Evolutionary conservation across 2,113 vertebrate genomes (phyloP).

Genomic region (Halcyon malimbica): DNA sequence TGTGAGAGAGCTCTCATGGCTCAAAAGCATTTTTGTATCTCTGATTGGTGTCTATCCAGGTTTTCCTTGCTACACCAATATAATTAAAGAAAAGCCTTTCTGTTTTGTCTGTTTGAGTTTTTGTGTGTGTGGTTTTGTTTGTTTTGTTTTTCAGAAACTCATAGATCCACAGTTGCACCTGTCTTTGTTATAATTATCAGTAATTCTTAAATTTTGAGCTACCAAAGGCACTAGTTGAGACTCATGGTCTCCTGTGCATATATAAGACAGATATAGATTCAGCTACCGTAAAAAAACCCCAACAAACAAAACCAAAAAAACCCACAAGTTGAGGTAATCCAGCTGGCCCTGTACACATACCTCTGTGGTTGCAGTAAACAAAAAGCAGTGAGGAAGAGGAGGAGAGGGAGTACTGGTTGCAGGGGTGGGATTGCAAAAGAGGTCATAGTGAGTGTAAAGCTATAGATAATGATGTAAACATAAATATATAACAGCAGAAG

Average conservation of each 20-base stretch:
- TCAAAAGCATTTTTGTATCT: background rate
- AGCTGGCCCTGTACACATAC: background rate
- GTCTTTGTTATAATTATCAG: background rate
- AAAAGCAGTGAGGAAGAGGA: background rate
- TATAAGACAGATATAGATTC: background rate
- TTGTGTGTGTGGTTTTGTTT: no score
- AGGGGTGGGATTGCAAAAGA: background rate
- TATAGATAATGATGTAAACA: background rate
- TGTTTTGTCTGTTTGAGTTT: no score
- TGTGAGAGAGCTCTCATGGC: background rate
- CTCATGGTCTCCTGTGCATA: background rate
- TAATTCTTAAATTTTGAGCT: background rate
- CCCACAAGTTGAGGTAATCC: background rate
- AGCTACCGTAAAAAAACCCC: background rate
- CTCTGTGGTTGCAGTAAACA: background rate
- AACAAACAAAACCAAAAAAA: background rate
- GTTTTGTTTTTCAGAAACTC: background rate
- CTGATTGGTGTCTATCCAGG: background rate
- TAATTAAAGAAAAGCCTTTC: background rate
- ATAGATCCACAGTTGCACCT: background rate
- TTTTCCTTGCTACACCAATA: background rate
- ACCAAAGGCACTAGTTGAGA: background rate
- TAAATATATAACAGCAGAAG: background rate
- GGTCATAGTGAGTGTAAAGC: background rate
- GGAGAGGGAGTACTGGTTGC: background rate